Conservation (phyloP, 2,797 vertebrate species). For the Danio choprae region DNA sequence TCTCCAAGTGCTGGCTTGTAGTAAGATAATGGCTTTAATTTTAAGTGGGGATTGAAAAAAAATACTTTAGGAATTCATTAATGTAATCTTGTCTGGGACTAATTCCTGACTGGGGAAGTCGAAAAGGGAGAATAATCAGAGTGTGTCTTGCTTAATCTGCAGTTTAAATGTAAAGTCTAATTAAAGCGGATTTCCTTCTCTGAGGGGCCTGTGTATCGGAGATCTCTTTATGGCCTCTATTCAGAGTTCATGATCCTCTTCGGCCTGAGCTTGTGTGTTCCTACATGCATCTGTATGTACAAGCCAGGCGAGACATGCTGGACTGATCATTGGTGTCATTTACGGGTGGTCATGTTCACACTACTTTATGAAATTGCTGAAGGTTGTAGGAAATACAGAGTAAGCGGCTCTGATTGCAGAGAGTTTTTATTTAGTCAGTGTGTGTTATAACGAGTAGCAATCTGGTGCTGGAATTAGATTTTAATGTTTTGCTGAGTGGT, state of each 20-base stretch:
- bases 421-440: slow-evolving; percentile 13
- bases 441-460: slow-evolving; percentile 5
- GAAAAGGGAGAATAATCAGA: slow-evolving; percentile 70
- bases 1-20: slow-evolving; percentile 59
- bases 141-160: slow-evolving; percentile 74
- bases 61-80: slow-evolving; percentile 75
- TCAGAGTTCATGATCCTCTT: slow-evolving; percentile 59
- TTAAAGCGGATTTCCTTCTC: slow-evolving; percentile 70
- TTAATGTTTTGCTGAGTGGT: slow-evolving; percentile 23
- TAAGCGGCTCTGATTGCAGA: slow-evolving; percentile 22
- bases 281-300: slow-evolving; percentile 27
- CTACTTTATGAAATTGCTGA: slow-evolving; percentile 5
- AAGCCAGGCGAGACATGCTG: background rate
- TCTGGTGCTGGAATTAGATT: slow-evolving; percentile 2
- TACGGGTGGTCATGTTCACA: background rate
- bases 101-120: slow-evolving; percentile 71
- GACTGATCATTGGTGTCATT: slow-evolving; percentile 9
- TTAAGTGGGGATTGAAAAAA: slow-evolving; percentile 62
- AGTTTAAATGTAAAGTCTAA: slow-evolving; percentile 74
- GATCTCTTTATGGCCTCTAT: slow-evolving; percentile 59
- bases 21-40: slow-evolving; percentile 76
- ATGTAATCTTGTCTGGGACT: slow-evolving; percentile 80
- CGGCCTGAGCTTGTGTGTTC: slow-evolving; percentile 25
- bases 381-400: slow-evolving; percentile 2
- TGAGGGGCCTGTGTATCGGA: slow-evolving; percentile 57